Percentiles rank a stretch among this genome's conserved stretches.
phyloP scores from a whole-genome alignment of 2,888 invertebrate genomes.

The Galerucella nymphaeae region DNA sequence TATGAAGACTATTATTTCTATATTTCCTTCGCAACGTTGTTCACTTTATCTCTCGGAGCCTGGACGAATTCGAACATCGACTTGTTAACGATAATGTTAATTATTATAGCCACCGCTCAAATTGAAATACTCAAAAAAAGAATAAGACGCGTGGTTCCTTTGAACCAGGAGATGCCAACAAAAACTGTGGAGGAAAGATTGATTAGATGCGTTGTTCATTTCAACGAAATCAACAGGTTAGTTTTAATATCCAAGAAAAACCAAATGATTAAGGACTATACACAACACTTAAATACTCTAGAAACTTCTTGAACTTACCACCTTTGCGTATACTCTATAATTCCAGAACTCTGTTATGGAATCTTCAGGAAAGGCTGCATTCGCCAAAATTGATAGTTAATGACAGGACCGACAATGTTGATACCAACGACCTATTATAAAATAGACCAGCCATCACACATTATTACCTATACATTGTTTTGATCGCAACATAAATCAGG shows the following conservation, averaged over 20 bases:
- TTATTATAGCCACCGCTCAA: slow-evolving; percentile 40
- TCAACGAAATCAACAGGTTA: slow-evolving; percentile 39
- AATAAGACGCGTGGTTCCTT: slow-evolving; percentile 29
- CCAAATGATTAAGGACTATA: background rate
- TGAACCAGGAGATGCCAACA: slow-evolving; percentile 7
- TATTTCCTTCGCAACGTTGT: slow-evolving; percentile 36
- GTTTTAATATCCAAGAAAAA: slow-evolving; percentile 2
- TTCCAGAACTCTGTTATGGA: too few relatives aligned
- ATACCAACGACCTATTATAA: too few relatives aligned
- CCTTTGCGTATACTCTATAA: too few relatives aligned
- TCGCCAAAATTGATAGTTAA: too few relatives aligned
- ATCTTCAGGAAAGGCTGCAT: too few relatives aligned
- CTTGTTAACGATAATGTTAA: slow-evolving; percentile 42
- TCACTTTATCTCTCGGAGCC: slow-evolving; percentile 41
- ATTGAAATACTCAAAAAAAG: slow-evolving; percentile 42
- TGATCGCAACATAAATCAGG: too few relatives aligned
- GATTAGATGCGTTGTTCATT: slow-evolving; percentile 42
- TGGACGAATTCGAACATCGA: slow-evolving; percentile 45
- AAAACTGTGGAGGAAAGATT: slow-evolving; percentile 27
- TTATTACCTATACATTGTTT: too few relatives aligned
- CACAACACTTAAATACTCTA: too few relatives aligned
- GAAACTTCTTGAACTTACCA: too few relatives aligned
- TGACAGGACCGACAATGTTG: too few relatives aligned
- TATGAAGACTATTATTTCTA: slow-evolving; percentile 41
- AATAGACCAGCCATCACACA: too few relatives aligned